These are phyloP conservation scores for Ypsolopha sequella DNA, from an alignment of 2,888 invertebrate species.

Conservation along the genomic window DNA sequence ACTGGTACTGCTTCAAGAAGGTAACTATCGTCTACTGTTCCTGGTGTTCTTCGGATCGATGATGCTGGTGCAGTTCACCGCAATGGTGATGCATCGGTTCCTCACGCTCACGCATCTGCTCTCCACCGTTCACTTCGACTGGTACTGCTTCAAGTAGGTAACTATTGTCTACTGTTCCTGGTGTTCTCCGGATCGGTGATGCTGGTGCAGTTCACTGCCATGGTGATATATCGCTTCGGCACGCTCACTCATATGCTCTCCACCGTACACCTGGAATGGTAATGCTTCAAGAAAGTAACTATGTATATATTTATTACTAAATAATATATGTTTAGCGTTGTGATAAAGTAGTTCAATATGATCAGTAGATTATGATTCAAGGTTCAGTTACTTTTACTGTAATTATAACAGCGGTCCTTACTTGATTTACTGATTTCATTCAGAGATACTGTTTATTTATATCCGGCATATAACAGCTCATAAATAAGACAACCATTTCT, in stretches of 20 bases:
- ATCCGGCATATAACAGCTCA: no score
- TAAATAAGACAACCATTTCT: slow-evolving; percentile 3
- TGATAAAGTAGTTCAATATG: no score
- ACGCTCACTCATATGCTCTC: slow-evolving; percentile 96
- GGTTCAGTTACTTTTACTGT: no score
- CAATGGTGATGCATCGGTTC: slow-evolving; percentile 97
- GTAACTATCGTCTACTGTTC: slow-evolving; percentile 75
- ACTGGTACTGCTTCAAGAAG: slow-evolving; percentile 83
- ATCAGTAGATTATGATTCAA: no score
- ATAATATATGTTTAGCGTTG: no score
- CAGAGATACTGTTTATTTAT: no score
- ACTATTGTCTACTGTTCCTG: slow-evolving; percentile 77
- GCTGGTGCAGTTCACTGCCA: slow-evolving; percentile 93
- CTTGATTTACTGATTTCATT: no score
- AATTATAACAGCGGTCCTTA: no score
- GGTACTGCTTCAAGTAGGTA: slow-evolving; percentile 83
- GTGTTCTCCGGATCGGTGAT: slow-evolving; percentile 96
- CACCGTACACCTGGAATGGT: slow-evolving; percentile 89
- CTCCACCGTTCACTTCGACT: slow-evolving; percentile 90
- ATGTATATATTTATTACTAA: no score
- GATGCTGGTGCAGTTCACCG: slow-evolving; percentile 93
- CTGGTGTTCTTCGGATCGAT: slow-evolving; percentile 97
- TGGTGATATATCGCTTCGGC: slow-evolving; percentile 97
- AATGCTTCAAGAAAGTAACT: slow-evolving; percentile 80
- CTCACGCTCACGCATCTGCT: slow-evolving; percentile 96